Evolutionary conservation across 1,140 invertebrate genomes (phyloP), one percentile per base, ranked within the genome.

Genomic region (Hormaphis cornu): DNA sequence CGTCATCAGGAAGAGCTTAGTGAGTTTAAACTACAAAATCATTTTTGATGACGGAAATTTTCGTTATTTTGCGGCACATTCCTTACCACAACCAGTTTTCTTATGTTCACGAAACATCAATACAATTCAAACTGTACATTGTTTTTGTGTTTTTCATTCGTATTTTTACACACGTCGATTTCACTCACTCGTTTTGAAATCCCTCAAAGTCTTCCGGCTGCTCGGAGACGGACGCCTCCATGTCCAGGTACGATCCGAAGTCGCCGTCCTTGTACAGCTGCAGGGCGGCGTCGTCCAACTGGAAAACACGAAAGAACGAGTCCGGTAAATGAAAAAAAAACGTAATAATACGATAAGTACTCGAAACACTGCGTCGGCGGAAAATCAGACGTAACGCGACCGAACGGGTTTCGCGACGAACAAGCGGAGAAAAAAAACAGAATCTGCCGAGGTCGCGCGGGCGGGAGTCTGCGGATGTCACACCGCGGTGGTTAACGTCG

Each of bases 211-310:
- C 95, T 77, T 97, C 95, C 72, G 90, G 86, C 77, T 97, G 95
- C 79, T 98, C 95, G 75, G 88, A 90, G 73, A 98, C 87, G 35
- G 93, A 92, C 24, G 92, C 90, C 78, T 97, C 95, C 76, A 97
- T 83, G 80, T 98, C 95, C 79, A 98, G 80, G 80, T 97, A 97
- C 58, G 90, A 87, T n/a, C 93, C 93, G 80, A 92, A 97, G 79
- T 96, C 93, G 72, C 93, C 91, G 80, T 96, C 93, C 80, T 94
- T 92, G 81, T 95, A 97, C 63, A 98, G 83, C 80, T 98, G 95
- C 54, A 98, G 83, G 22, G 94, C 91, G 71, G 91, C 92, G 82
- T 98, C 95, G 79, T 97, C 95, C 78, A 97, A 82, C 95, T 97
- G 84, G 44, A 87, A 88, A 74, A 79, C 58, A 75, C 75, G 72